Conservation (phyloP, 2,113 vertebrate genomes). For the Triplophysa siluroides region DNA sequence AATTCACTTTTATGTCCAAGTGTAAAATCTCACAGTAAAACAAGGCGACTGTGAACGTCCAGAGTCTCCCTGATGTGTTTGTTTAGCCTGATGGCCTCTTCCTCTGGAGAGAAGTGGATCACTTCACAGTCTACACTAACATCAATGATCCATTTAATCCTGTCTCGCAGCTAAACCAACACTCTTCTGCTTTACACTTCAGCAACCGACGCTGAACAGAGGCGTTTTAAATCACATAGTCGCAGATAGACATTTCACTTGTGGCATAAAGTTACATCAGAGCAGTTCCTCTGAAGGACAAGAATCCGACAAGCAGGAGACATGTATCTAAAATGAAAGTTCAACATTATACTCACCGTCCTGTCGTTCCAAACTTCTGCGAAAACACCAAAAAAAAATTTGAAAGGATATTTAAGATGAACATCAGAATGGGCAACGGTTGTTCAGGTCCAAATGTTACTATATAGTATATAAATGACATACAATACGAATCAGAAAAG, state of each 20-base stretch:
- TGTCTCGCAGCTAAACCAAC: conserved; percentile 79
- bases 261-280: background rate
- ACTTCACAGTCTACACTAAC: conserved; percentile 84
- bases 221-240: background rate
- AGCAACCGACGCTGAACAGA: conserved; percentile 7
- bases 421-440: no score
- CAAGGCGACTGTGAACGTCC: conserved; percentile 74
- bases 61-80: conserved; percentile 80
- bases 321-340: no score
- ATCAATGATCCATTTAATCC: conserved; percentile 95
- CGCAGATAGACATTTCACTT: conserved; percentile 5
- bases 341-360: background rate
- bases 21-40: background rate
- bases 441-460: no score
- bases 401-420: no score
- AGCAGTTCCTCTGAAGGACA: no score
- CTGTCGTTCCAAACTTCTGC: no score
- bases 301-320: background rate
- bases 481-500: no score
- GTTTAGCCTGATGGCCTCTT: conserved; percentile 86
- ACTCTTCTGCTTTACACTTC: conserved; percentile 57
- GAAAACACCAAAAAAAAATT: no score
- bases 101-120: conserved; percentile 77
- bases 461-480: no score
- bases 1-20: no score